Base-by-base conservation (phyloP, 1,140 invertebrate species). In the Drosophila auraria region DNA sequence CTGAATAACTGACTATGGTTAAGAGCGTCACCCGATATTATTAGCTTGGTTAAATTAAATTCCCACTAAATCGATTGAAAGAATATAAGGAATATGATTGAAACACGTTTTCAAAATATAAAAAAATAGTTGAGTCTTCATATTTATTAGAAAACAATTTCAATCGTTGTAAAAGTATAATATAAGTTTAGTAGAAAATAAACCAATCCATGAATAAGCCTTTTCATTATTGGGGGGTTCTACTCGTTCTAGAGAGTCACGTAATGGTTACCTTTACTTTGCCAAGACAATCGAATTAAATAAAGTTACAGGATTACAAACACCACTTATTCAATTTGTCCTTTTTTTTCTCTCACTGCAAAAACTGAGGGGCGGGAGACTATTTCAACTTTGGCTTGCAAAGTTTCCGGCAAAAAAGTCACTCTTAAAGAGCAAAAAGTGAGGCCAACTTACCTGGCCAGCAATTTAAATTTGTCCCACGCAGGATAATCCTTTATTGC, bases 401-500 rank as follows among this genome's bases (percentile, higher is more conserved):
- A 74, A 61, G 27, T 74, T 60, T 45, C 23, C 3, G 23, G 56
- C 54, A 71, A 72, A 71, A 60, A 72, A 72, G 68, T 45, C 38
- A 72, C 27, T 53, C 56, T 74, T 74, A 60, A 66, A 76, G 68
- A 77, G 73, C 56, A 60, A 53, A 77, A 68, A 66, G 30, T 59
- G 49, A 59, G 36, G 3, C 45, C 17, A 76, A 73, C 82, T 84
- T 54, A 87, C 83, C 80, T 87, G 76, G 64, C 75, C 62, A 76
- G 44, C 64, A 86, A 69, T 83, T 74, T 71, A 71, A 71, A 71
- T 71, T 71, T 71, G 68, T 71, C 64, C 68, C 68, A 69, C 68
- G 50, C 68, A 69, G 68, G 83, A 77, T 89, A 90, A 84, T 89
- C 84, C 84, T 75, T 78, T 64, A 62, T 64, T 49, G 54, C 57